These are phyloP conservation scores for Mixornis gularis DNA, from an alignment of 2,113 vertebrate genomes.

Conservation along the genomic window DNA sequence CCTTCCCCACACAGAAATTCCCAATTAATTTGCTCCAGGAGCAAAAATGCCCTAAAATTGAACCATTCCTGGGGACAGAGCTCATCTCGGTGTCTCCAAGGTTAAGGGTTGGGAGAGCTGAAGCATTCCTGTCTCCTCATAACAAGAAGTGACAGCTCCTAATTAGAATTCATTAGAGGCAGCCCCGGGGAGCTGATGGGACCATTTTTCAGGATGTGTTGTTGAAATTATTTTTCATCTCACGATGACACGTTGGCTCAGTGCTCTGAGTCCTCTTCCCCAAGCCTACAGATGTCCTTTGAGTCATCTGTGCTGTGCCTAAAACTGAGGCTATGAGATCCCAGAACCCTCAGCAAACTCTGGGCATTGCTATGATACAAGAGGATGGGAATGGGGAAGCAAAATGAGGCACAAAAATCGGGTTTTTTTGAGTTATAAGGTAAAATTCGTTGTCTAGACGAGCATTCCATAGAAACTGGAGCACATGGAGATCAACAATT, in stretches of 20 bases:
- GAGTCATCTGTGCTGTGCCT: background rate
- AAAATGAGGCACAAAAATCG: background rate
- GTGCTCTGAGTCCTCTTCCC: background rate
- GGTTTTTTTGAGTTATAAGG: background rate
- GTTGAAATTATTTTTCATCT: background rate
- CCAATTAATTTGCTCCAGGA: background rate
- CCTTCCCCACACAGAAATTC: background rate
- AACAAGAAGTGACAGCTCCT: slow-evolving; percentile 29
- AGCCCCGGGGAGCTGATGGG: background rate
- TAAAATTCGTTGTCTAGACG: background rate
- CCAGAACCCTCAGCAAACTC: background rate
- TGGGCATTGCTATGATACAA: background rate
- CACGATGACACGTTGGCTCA: background rate
- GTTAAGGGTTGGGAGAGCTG: background rate
- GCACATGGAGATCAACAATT: background rate
- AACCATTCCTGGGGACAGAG: background rate
- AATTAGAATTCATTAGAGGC: slow-evolving; percentile 28
- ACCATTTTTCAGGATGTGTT: background rate
- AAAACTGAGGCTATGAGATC: background rate
- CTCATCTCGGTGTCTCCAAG: background rate
- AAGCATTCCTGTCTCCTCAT: background rate
- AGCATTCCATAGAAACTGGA: background rate
- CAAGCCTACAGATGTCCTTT: background rate
- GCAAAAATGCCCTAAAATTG: background rate
- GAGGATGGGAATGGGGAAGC: background rate